These are phyloP conservation scores for Melanerpes formicivorus DNA, from an alignment of 2,113 vertebrate genomes.

Conservation along the genomic window DNA sequence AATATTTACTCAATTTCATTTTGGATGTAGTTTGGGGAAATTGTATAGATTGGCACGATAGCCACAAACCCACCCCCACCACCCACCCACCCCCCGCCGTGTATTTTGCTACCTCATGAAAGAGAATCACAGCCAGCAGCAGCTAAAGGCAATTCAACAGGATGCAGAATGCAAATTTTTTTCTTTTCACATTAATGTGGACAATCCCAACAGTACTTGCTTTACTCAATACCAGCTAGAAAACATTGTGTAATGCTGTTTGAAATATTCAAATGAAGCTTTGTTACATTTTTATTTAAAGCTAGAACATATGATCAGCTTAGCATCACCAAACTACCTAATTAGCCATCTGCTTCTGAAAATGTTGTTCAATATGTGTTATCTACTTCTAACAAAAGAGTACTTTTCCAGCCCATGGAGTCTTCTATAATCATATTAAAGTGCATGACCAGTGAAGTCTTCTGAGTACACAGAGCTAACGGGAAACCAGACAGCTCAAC, in stretches of 20 bases:
- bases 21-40: not conserved
- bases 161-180: conserved; percentile 3
- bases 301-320: conserved; percentile 50
- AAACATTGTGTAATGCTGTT: conserved; percentile 51
- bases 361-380: conserved; percentile 43
- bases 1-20: not conserved
- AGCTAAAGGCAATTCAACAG: not conserved
- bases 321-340: conserved; percentile 45
- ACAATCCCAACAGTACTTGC: not conserved
- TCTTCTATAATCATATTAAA: not conserved
- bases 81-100: not conserved
- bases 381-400: conserved; percentile 30
- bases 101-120: not conserved
- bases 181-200: conserved; percentile 6
- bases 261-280: conserved; percentile 41
- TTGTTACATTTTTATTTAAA: conserved; percentile 69
- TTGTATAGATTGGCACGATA: not conserved
- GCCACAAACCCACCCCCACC: not conserved
- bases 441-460: not conserved
- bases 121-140: not conserved
- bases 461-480: not conserved
- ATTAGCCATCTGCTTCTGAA: conserved; percentile 59
- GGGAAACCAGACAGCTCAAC: not conserved
- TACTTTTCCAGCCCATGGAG: not conserved
- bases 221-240: conserved; percentile 25